phyloP scores from a whole-genome alignment of 2,888 invertebrate species.

The Lithodes maja region DNA sequence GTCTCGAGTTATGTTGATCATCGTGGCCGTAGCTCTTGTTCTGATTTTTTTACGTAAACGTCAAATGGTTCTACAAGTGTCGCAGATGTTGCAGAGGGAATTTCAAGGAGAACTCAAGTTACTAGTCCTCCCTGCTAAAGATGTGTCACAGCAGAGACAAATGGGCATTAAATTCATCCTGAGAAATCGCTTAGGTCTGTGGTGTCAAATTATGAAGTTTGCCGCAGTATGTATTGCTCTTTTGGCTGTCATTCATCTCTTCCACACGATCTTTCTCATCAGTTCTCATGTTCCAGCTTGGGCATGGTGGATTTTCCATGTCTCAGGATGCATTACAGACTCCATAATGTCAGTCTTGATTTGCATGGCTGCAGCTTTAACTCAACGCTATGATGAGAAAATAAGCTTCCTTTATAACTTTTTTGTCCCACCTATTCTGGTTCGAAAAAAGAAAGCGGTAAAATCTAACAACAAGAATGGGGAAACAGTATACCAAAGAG shows the following conservation, averaged over 20 bases:
- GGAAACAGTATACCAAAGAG: constrained; percentile 64
- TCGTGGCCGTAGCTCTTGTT: constrained; percentile 31
- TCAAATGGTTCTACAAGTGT: constrained; percentile 36
- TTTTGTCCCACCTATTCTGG: constrained; percentile 42
- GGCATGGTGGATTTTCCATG: constrained; percentile 53
- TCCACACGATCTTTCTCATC: constrained; percentile 46
- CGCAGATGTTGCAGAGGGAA: constrained; percentile 54
- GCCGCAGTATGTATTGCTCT: constrained; percentile 16
- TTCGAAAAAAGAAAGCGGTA: constrained; percentile 11
- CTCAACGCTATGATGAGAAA: constrained; percentile 50
- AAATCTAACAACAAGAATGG: constrained; percentile 34
- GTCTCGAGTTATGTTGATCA: constrained; percentile 52
- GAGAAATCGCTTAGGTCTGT: constrained; percentile 32
- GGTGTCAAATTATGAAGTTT: constrained; percentile 30
- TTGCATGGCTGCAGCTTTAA: constrained; percentile 59
- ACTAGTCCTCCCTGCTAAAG: constrained; percentile 58
- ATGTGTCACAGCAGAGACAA: constrained; percentile 41
- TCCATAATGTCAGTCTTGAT: constrained; percentile 30
- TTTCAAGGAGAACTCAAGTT: constrained; percentile 66
- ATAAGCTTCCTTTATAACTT: constrained; percentile 49
- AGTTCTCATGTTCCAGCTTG: constrained; percentile 48
- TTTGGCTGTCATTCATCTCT: constrained; percentile 33
- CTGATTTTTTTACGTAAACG: constrained; percentile 48
- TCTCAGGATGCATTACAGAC: constrained; percentile 28
- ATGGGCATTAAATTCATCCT: constrained; percentile 48